Evolutionary conservation across 2,113 vertebrate genomes (phyloP).

Genomic region (Salvelinus fontinalis): DNA sequence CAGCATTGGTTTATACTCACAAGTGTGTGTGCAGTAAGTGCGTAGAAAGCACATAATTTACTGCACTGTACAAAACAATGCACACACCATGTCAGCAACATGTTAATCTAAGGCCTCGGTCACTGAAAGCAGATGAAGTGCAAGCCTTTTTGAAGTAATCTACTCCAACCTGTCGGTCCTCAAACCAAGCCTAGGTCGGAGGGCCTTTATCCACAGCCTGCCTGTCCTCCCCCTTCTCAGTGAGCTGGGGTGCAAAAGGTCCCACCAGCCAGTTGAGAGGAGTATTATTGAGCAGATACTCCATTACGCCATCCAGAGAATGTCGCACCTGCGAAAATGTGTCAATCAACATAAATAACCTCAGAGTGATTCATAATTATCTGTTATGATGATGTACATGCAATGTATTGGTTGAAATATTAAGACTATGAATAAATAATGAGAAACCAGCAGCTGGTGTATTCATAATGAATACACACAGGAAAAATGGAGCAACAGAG

Average conservation of each 20-base stretch:
- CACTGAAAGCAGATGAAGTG: background rate
- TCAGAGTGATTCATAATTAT: background rate
- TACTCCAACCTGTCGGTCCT: slow-evolving; percentile 1
- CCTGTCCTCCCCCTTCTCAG: background rate
- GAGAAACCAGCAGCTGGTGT: too few species aligned
- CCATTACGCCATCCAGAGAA: slow-evolving; percentile 81
- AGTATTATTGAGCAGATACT: slow-evolving; percentile 77
- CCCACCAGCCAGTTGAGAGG: slow-evolving; percentile 85
- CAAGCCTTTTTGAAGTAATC: background rate
- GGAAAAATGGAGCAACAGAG: background rate
- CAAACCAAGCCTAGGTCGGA: background rate
- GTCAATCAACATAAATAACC: background rate
- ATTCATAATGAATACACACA: too few species aligned
- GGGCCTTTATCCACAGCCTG: slow-evolving; percentile 7
- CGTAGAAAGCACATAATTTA: too few species aligned
- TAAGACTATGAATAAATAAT: too few species aligned
- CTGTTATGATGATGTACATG: too few species aligned
- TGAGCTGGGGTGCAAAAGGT: slow-evolving; percentile 71
- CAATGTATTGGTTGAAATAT: too few species aligned
- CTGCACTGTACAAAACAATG: slow-evolving; percentile 12
- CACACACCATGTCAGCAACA: background rate
- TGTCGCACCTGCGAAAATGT: slow-evolving; percentile 65
- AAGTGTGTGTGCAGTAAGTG: too few species aligned
- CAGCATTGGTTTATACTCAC: too few species aligned
- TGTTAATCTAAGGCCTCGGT: slow-evolving; percentile 6